phyloP scores from a whole-genome alignment of 2,797 vertebrate genomes.

The Anguilla anguilla region DNA sequence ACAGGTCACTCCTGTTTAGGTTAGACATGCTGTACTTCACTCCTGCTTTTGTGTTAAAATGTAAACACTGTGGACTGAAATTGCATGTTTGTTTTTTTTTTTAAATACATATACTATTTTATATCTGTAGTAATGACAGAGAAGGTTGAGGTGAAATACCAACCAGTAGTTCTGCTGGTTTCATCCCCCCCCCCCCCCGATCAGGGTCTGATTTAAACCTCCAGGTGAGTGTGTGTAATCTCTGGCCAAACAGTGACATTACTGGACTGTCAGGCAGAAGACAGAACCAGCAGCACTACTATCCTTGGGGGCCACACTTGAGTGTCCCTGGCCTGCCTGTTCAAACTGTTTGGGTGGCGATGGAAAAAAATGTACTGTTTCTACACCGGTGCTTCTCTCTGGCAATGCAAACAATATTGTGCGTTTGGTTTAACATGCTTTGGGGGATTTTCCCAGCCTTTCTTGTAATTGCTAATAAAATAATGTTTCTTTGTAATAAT shows the following conservation, averaged over 20 bases:
- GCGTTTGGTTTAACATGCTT: neutral
- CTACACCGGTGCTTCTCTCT: neutral
- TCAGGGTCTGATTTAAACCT: neutral
- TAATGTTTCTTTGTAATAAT: neutral
- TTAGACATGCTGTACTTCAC: neutral
- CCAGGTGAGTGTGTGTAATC: neutral
- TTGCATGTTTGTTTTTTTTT: neutral
- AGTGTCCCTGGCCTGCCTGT: neutral
- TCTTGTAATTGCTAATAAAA: conserved; percentile 9
- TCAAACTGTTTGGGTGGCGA: neutral
- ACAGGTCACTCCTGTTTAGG: neutral
- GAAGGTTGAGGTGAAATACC: conserved; percentile 3
- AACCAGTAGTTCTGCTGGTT: neutral
- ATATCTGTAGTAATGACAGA: neutral
- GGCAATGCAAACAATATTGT: neutral
- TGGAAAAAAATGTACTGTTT: neutral
- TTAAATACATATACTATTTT: neutral
- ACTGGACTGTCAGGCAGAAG: neutral
- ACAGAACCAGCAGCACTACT: neutral
- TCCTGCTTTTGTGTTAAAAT: neutral
- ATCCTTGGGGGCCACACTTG: neutral
- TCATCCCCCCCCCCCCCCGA: neutral
- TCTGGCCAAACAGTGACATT: too few relatives aligned
- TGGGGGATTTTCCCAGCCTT: neutral
- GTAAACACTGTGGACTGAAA: neutral